Evolutionary conservation across 2,113 vertebrate species (phyloP).

Genomic region (Myodes glareolus): DNA sequence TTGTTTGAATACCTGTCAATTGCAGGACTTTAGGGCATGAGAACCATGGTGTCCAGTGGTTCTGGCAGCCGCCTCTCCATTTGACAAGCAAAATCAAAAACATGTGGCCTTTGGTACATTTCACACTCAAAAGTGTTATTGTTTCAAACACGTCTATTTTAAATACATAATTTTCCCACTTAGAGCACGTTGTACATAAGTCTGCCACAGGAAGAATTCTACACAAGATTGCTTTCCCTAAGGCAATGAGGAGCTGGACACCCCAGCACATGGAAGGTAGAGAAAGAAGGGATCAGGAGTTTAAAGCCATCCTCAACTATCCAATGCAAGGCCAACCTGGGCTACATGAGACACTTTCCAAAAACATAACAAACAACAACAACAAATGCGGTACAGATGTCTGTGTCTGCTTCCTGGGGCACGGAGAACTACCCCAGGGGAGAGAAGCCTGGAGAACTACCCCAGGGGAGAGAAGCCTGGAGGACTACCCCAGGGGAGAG

Average conservation of each 20-base stretch:
- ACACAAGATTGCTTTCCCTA: slow-evolving; percentile 21
- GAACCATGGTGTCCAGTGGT: slow-evolving; percentile 72
- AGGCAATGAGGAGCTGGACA: neutral
- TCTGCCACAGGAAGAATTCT: slow-evolving; percentile 60
- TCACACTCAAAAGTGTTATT: slow-evolving; percentile 73
- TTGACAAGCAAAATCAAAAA: slow-evolving; percentile 73
- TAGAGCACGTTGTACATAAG: slow-evolving; percentile 34
- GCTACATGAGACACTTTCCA: neutral
- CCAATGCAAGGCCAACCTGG: neutral
- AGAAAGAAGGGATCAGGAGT: neutral
- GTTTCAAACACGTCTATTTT: slow-evolving; percentile 77
- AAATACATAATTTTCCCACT: slow-evolving; percentile 77
- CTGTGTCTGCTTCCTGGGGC: slow-evolving; percentile 19
- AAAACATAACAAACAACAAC: neutral
- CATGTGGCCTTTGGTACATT: slow-evolving; percentile 70
- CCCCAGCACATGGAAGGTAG: neutral
- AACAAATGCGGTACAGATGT: neutral
- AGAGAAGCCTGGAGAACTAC: slow-evolving; percentile 71
- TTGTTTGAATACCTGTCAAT: slow-evolving; percentile 73
- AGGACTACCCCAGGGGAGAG: too few relatives aligned
- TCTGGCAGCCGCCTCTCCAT: slow-evolving; percentile 75
- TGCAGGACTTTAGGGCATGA: slow-evolving; percentile 75
- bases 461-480: too few relatives aligned
- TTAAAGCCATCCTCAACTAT: neutral
- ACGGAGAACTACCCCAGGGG: slow-evolving; percentile 54